phyloP scores from a whole-genome alignment of 2,888 invertebrate genomes.

The Cephus pulcher region DNA sequence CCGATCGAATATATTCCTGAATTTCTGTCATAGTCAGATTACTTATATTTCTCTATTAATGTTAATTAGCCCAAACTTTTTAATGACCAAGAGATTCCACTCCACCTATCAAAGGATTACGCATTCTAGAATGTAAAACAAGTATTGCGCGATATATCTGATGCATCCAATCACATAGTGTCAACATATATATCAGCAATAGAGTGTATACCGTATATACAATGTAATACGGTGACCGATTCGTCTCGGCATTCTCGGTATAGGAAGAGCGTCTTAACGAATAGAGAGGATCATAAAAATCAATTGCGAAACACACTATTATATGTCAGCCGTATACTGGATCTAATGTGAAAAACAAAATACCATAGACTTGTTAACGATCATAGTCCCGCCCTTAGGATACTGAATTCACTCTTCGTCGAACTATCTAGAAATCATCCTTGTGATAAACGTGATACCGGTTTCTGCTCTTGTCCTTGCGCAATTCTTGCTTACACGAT shows the following conservation, averaged over 20 bases:
- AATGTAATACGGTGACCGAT: not conserved
- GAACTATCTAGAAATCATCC: not conserved
- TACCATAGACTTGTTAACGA: not conserved
- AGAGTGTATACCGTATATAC: not conserved
- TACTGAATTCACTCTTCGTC: not conserved
- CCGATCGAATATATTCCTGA: not conserved
- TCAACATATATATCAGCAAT: too few species aligned
- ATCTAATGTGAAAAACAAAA: not conserved
- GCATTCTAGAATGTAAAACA: too few species aligned
- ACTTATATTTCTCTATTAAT: too few species aligned
- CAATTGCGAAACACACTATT: not conserved
- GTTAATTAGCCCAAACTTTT: too few species aligned
- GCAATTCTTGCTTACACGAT: not conserved
- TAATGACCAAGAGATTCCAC: too few species aligned
- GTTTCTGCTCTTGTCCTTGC: not conserved
- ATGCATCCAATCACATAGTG: too few species aligned
- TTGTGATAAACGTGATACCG: not conserved
- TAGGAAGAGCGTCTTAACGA: not conserved
- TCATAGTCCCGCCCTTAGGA: not conserved
- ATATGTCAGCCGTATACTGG: not conserved
- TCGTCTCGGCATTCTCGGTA: not conserved
- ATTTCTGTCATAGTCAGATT: not conserved
- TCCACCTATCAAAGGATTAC: too few species aligned
- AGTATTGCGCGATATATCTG: too few species aligned
- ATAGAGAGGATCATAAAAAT: not conserved